phyloP scores from a whole-genome alignment of 2,888 invertebrate species.

The Liopterus haemorrhoidalis region DNA sequence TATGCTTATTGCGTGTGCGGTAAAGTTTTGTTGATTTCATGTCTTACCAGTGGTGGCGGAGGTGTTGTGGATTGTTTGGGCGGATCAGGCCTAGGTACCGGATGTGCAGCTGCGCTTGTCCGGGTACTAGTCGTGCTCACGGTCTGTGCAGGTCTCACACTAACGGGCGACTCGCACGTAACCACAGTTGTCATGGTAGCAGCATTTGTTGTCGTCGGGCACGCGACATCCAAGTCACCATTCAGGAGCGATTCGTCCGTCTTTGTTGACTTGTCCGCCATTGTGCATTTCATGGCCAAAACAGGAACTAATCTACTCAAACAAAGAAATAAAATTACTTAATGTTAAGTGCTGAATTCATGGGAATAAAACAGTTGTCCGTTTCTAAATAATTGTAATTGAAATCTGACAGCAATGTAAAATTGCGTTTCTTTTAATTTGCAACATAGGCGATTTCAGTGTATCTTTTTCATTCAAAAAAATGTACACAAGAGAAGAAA shows the following conservation, averaged over 20 bases:
- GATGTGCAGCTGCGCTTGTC: constrained; percentile 21
- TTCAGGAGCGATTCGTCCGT: constrained; percentile 50
- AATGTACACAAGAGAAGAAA: too few species aligned
- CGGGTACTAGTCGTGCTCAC: constrained; percentile 13
- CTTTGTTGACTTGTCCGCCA: constrained; percentile 66
- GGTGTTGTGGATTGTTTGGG: constrained; percentile 35
- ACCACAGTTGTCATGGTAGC: constrained; percentile 51
- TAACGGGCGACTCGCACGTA: constrained; percentile 39
- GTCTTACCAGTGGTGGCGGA: constrained; percentile 33
- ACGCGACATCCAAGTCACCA: constrained; percentile 37
- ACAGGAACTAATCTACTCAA: constrained; percentile 43
- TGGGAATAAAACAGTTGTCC: background rate
- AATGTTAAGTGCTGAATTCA: too few species aligned
- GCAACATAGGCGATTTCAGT: too few species aligned
- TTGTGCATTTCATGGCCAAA: constrained; percentile 46
- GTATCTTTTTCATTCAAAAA: too few species aligned
- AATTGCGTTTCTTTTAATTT: too few species aligned
- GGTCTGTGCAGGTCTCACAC: constrained; percentile 34
- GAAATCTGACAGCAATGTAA: too few species aligned
- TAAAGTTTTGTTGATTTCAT: background rate
- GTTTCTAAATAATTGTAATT: constrained; percentile 11
- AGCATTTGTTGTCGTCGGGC: constrained; percentile 49
- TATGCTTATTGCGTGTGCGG: constrained; percentile 3
- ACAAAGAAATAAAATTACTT: constrained; percentile 12
- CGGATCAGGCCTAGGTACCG: constrained; percentile 20